Conservation (phyloP, 2,113 vertebrate species). For the Ciconia maguari region DNA sequence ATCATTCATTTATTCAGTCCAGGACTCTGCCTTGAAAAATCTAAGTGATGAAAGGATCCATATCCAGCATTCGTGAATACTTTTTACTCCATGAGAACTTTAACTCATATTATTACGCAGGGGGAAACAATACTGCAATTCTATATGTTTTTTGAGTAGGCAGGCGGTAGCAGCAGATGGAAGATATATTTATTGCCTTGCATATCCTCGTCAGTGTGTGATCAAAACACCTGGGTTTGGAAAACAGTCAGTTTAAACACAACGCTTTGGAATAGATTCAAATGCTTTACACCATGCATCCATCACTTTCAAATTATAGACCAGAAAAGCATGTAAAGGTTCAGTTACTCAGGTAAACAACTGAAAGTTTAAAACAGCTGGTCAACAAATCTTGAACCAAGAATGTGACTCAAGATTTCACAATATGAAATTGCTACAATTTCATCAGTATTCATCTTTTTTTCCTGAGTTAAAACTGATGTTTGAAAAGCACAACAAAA, state of each 20-base stretch:
- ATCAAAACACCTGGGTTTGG: background rate
- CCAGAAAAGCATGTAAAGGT: background rate
- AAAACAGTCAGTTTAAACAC: background rate
- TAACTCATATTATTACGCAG: background rate
- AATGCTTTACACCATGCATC: background rate
- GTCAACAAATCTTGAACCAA: background rate
- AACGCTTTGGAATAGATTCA: background rate
- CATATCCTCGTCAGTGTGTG: background rate
- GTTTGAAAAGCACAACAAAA: background rate
- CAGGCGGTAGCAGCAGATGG: background rate
- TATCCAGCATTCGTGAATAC: background rate
- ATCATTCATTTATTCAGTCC: background rate
- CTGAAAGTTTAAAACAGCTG: background rate
- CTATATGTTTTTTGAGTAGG: background rate
- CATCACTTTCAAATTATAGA: background rate
- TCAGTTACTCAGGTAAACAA: background rate
- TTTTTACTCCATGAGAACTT: background rate
- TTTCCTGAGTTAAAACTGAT: background rate
- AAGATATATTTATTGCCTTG: background rate
- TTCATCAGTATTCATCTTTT: background rate
- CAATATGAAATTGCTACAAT: background rate
- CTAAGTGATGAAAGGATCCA: background rate
- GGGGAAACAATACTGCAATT: background rate
- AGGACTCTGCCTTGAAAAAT: background rate
- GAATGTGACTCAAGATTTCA: background rate